phyloP scores from a whole-genome alignment of 2,888 invertebrate species.

The Graphium colonna region DNA sequence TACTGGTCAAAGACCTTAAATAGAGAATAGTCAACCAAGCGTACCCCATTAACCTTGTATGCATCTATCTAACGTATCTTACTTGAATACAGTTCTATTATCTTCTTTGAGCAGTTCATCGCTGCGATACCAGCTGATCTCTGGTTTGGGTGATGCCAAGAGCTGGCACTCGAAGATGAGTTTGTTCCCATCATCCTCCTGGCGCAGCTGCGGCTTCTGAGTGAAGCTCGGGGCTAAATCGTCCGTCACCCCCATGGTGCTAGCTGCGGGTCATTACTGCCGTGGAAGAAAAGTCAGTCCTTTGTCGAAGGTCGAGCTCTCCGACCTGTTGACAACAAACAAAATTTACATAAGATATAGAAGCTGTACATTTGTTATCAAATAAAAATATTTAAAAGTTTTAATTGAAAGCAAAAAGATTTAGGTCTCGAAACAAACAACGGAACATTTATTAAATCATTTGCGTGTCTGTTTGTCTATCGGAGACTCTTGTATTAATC shows the following conservation, averaged over 20 bases:
- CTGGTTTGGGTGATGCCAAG: constrained; percentile 92
- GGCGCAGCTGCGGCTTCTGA: constrained; percentile 97
- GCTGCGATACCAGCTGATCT: constrained; percentile 95
- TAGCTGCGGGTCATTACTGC: constrained; percentile 69
- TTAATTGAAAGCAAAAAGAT: too few relatives aligned
- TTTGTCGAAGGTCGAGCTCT: constrained; percentile 35
- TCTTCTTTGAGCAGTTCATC: constrained; percentile 92
- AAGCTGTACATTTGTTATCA: too few relatives aligned
- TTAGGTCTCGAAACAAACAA: too few relatives aligned
- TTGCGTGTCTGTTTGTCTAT: too few relatives aligned
- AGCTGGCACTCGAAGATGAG: constrained; percentile 97
- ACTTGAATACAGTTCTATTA: constrained; percentile 90
- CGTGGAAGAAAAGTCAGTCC: constrained; percentile 38
- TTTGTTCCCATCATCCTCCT: constrained; percentile 97
- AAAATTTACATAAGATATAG: too few relatives aligned
- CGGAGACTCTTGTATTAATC: too few relatives aligned
- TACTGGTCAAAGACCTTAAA: too few relatives aligned
- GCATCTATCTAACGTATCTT: too few relatives aligned
- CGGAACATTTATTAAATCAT: too few relatives aligned
- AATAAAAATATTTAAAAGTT: too few relatives aligned
- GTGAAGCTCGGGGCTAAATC: constrained; percentile 99
- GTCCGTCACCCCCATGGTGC: constrained; percentile 90
- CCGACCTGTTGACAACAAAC: constrained; percentile 39
- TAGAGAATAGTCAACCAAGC: too few relatives aligned
- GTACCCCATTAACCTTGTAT: too few relatives aligned